Conservation (phyloP, 2,888 invertebrate species). For the Pseudanteris insignis region DNA sequence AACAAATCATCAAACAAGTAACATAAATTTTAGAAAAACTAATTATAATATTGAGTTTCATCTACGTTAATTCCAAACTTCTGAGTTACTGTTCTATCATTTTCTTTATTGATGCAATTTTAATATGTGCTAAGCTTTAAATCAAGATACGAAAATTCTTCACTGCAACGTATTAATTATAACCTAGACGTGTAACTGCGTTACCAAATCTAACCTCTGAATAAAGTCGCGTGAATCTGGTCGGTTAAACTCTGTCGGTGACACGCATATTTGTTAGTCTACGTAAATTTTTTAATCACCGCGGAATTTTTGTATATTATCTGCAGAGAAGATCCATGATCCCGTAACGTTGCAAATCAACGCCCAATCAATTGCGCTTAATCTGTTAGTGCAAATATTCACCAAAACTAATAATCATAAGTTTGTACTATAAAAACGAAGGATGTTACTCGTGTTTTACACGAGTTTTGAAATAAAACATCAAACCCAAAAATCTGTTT, state of each 20-base stretch:
- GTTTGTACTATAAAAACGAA: too few species aligned
- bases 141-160: conserved; percentile 41
- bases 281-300: conserved; percentile 23
- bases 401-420: not conserved
- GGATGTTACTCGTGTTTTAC: too few species aligned
- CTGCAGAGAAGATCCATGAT: conserved; percentile 33
- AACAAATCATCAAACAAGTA: too few species aligned
- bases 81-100: too few species aligned
- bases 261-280: conserved; percentile 30
- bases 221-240: conserved; percentile 38
- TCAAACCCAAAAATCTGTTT: too few species aligned
- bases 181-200: conserved; percentile 39
- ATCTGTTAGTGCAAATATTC: conserved; percentile 2
- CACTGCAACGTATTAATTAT: conserved; percentile 43
- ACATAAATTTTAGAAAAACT: too few species aligned
- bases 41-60: too few species aligned
- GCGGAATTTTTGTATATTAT: too few species aligned
- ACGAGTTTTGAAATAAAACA: too few species aligned
- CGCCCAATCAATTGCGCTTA: conserved; percentile 24
- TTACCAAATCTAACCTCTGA: conserved; percentile 42
- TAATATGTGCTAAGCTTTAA: conserved; percentile 4
- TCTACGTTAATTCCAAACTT: too few species aligned
- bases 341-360: conserved; percentile 34
- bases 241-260: conserved; percentile 42
- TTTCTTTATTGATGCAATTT: too few species aligned